Conservation (phyloP, 2,888 invertebrate species). For the Yponomeuta evonymella region DNA sequence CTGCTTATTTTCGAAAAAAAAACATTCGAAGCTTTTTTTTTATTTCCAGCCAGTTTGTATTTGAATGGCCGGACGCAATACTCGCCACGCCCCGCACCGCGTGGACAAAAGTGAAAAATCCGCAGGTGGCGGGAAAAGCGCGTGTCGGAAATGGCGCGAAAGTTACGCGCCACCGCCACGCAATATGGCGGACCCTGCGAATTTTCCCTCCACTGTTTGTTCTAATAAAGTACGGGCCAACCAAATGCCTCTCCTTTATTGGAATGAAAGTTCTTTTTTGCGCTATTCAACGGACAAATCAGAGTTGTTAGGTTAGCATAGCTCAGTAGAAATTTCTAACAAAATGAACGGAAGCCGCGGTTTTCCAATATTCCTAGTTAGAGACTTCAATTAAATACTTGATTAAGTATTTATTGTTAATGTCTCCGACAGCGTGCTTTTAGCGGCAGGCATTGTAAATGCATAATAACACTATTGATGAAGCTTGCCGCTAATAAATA, state of each 20-base stretch:
- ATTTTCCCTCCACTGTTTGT: neutral
- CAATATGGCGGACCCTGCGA: slow-evolving; percentile 21
- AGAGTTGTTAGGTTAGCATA: neutral
- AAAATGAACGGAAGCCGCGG: no score
- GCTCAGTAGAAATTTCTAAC: no score
- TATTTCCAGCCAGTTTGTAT: neutral
- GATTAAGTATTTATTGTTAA: no score
- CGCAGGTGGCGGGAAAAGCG: slow-evolving; percentile 22
- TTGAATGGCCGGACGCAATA: neutral
- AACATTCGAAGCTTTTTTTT: neutral
- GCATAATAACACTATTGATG: neutral
- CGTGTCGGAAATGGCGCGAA: slow-evolving; percentile 40
- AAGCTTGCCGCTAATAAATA: neutral
- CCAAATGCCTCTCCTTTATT: slow-evolving; percentile 7
- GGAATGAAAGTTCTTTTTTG: slow-evolving; percentile 18
- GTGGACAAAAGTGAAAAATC: slow-evolving; percentile 8
- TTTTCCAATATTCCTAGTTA: no score
- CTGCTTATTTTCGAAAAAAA: neutral
- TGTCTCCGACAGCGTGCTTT: no score
- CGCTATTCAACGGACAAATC: slow-evolving; percentile 19
- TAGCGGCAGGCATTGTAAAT: neutral
- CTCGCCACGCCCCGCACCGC: neutral
- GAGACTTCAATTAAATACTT: no score
- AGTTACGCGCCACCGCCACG: slow-evolving; percentile 33
- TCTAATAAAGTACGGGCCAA: neutral